These are phyloP conservation scores for Drosophila diplacantha DNA, from an alignment of 2,888 invertebrate species.

Conservation along the genomic window DNA sequence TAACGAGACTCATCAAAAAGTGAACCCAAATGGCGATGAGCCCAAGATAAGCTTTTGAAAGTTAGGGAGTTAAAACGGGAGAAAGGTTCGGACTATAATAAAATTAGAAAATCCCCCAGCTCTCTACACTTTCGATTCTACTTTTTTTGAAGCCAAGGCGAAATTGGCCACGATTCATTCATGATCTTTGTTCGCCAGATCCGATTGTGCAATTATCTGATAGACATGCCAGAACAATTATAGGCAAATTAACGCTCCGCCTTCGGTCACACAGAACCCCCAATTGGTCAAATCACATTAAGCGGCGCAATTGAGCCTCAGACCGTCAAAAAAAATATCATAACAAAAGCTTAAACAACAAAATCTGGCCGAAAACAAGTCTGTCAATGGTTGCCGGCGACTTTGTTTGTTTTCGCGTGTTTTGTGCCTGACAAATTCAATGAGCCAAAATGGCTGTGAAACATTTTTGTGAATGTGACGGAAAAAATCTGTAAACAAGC, in stretches of 20 bases:
- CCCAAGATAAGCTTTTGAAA: conserved; percentile 43
- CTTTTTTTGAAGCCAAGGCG: neutral
- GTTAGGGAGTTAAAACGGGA: conserved; percentile 20
- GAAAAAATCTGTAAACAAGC: conserved; percentile 55
- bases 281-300: conserved; percentile 62
- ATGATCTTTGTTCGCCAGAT: conserved; percentile 20
- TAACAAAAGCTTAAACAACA: conserved; percentile 31
- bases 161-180: conserved; percentile 15
- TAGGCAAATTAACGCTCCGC: conserved; percentile 60
- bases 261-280: conserved; percentile 34
- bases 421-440: conserved; percentile 51
- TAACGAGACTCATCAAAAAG: conserved; percentile 51
- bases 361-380: conserved; percentile 40
- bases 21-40: conserved; percentile 32
- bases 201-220: conserved; percentile 32
- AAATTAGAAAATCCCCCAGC: conserved; percentile 26
- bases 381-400: conserved; percentile 50
- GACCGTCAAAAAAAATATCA: conserved; percentile 18
- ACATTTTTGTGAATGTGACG: conserved; percentile 56
- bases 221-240: conserved; percentile 53
- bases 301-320: conserved; percentile 47
- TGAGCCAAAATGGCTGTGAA: conserved; percentile 57
- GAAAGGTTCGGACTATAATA: conserved; percentile 46
- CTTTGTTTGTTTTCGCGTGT: conserved; percentile 34
- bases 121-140: conserved; percentile 10